Percentiles rank a stretch among this genome's conserved stretches.
phyloP scores from a whole-genome alignment of 1,140 invertebrate genomes.

The Panagrolaimus sp. region DNA sequence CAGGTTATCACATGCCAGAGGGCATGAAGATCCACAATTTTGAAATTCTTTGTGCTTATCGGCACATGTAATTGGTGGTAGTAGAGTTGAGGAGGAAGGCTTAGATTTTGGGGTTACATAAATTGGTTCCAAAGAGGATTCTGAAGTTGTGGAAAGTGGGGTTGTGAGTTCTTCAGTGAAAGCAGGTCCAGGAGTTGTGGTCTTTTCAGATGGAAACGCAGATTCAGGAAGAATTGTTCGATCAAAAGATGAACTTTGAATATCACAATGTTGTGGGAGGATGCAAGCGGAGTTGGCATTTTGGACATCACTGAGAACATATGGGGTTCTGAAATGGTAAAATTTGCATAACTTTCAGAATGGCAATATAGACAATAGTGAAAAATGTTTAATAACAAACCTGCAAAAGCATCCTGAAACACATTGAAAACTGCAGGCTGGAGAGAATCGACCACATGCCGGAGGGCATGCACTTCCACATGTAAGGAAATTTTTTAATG shows the following conservation, averaged over 20 bases:
- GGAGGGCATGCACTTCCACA: slow-evolving; percentile 5
- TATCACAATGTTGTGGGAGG: background rate
- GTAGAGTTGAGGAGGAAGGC: background rate
- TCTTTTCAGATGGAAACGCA: too few relatives aligned
- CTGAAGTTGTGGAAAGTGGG: too few relatives aligned
- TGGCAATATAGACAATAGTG: too few relatives aligned
- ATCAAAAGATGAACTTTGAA: background rate
- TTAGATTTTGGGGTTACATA: too few relatives aligned
- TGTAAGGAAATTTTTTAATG: slow-evolving; percentile 10
- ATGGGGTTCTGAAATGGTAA: background rate
- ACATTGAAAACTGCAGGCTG: slow-evolving; percentile 2
- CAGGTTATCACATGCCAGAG: slow-evolving; percentile 11
- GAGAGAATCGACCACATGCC: slow-evolving; percentile 1
- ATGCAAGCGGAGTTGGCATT: slow-evolving; percentile 8
- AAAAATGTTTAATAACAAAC: too few relatives aligned
- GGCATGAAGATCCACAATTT: slow-evolving; percentile 2
- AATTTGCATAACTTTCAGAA: too few relatives aligned
- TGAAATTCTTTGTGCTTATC: slow-evolving; percentile 12
- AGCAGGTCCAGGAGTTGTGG: too few relatives aligned
- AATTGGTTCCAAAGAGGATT: too few relatives aligned
- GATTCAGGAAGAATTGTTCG: too few relatives aligned
- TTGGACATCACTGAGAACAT: slow-evolving; percentile 4
- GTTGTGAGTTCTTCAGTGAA: too few relatives aligned
- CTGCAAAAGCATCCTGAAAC: slow-evolving; percentile 13
- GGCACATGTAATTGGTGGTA: slow-evolving; percentile 1